Conservation (phyloP, 2,797 vertebrate species). For the Melanitta fusca region DNA sequence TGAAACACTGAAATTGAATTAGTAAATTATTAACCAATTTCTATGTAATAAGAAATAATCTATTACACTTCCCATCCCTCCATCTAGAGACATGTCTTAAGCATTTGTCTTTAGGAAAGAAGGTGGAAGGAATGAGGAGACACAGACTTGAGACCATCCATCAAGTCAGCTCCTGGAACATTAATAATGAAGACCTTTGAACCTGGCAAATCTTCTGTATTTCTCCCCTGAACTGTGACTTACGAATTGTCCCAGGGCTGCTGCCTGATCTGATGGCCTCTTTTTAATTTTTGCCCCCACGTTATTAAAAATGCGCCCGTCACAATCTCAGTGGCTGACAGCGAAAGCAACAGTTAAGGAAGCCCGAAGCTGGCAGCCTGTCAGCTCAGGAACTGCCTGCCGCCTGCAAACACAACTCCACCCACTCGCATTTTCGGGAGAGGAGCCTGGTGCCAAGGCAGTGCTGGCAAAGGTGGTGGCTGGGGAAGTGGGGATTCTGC, state of each 20-base stretch:
- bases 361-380: background rate
- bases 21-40: constrained; percentile 73
- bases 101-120: constrained; percentile 49
- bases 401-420: constrained; percentile 51
- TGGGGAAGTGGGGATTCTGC: constrained; percentile 18
- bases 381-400: constrained; percentile 61
- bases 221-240: constrained; percentile 14
- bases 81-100: constrained; percentile 49
- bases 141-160: background rate
- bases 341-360: constrained; percentile 19
- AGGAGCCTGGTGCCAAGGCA: constrained; percentile 38
- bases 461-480: background rate
- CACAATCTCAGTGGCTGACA: background rate
- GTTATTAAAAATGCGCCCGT: background rate
- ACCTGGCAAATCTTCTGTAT: constrained; percentile 29
- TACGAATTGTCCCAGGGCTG: constrained; percentile 4
- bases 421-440: constrained; percentile 37
- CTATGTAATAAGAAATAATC: constrained; percentile 71
- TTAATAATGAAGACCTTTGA: constrained; percentile 66
- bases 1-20: constrained; percentile 60
- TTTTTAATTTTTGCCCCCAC: background rate
- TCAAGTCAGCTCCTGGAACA: constrained; percentile 41
- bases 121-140: constrained; percentile 28
- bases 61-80: constrained; percentile 31
- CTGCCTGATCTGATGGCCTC: constrained; percentile 15